Percentiles rank a stretch among this genome's conserved stretches.
phyloP scores from a whole-genome alignment of 2,797 vertebrate species.

The Sciaenops ocellatus region DNA sequence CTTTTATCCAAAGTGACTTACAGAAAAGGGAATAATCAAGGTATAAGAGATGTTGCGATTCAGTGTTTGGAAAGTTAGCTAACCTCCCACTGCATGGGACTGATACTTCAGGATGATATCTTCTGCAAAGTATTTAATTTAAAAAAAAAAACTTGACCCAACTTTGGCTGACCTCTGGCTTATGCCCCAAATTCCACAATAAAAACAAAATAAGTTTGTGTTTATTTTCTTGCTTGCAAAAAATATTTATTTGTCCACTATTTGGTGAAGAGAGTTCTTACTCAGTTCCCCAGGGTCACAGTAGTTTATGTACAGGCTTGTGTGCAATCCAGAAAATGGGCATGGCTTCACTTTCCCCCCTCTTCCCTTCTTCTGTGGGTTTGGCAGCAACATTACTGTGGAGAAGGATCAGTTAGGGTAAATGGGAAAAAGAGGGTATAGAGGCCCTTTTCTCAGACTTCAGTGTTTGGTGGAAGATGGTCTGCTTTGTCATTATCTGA shows the following conservation, averaged over 20 bases:
- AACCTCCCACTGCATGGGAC: neutral
- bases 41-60: too few species aligned
- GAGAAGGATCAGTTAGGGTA: slow-evolving; percentile 50
- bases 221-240: slow-evolving; percentile 48
- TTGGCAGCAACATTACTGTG: slow-evolving; percentile 59
- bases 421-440: slow-evolving; percentile 33
- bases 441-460: slow-evolving; percentile 43
- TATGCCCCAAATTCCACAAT: slow-evolving; percentile 18
- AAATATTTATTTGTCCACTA: slow-evolving; percentile 52
- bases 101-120: neutral
- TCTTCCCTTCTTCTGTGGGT: slow-evolving; percentile 51
- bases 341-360: slow-evolving; percentile 40
- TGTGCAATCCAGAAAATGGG: slow-evolving; percentile 59
- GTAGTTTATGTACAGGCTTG: slow-evolving; percentile 53
- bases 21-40: too few species aligned
- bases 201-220: slow-evolving; percentile 32
- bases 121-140: slow-evolving; percentile 23
- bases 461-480: slow-evolving; percentile 43
- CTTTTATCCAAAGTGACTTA: too few species aligned
- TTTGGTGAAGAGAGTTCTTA: slow-evolving; percentile 24
- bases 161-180: slow-evolving; percentile 31
- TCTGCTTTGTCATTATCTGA: slow-evolving; percentile 47
- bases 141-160: slow-evolving; percentile 17
- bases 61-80: too few species aligned
- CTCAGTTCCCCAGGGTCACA: slow-evolving; percentile 35